Base-by-base conservation (phyloP, 2,888 invertebrate species). In the Lasius fuliginosus region DNA sequence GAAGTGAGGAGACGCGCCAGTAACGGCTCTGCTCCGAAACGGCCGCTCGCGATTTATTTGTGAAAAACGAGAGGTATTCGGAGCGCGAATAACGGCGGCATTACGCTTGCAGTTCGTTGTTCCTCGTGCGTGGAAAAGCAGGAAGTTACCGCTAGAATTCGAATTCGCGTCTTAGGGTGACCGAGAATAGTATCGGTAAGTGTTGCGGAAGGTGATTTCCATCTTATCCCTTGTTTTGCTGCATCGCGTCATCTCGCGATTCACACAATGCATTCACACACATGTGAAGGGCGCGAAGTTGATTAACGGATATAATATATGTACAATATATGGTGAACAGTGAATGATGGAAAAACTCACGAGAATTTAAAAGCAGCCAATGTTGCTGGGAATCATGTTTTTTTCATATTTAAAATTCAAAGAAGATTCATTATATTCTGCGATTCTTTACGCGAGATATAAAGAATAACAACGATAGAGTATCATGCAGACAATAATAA, bases 91-190 rank as follows among this genome's bases (percentile, higher is more conserved):
- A 89, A 89, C 88, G 83, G 86, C 82, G 68, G 76, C 83, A n/a
- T 69, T 69, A 60, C 73, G 75, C 62, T 68, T 58, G 30, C 83
- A 68, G 85, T 74, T 82, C 84, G 85, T 87, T 27, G 76, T 88
- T 83, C 75, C 86, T 90, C 84, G 86, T 82, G 88, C 88, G 79
- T 90, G 62, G 85, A 89, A 79, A 62, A 82, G 83, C 42, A 82
- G 33, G 67, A 88, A 87, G 87, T 84, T 85, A 87, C 90, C 84
- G 90, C 84, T 86, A 87, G 87, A 84, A 87, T 90, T 88, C 83
- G 81, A 89, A 90, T 49, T 53, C 76, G 74, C 27, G 30, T 62
- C 68, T 23, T 46, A 60, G 58, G 62, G 56, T n/a, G n/a, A 53
- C n/a, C n/a, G n/a, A 8, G n/a, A n/a, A 53, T 68, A 23, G 83